Evolutionary conservation across 1,140 invertebrate genomes (phyloP), one percentile per base, ranked within the genome.

Genomic region (Ostrea denselamellosa): DNA sequence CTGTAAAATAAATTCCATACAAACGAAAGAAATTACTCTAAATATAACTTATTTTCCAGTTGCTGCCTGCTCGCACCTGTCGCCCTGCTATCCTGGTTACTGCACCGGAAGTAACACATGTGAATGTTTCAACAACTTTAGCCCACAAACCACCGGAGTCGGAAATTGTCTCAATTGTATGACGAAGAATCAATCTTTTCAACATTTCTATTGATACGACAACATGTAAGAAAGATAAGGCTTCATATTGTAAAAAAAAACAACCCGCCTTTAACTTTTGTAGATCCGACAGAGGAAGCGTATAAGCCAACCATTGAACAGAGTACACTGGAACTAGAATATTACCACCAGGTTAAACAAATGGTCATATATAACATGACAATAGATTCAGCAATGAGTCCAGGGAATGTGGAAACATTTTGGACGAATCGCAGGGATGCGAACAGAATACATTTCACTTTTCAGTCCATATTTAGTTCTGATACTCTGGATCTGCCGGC

Each of bases 71-170:
- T 88, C 87, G 8, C 77, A 86, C 19, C 8, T 86, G 3, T 2
- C 5, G 0, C 87, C 87, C 12, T 88, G 87, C 25, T 88, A 68
- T 54, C 87, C 87, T 22, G 87, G 87, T 53, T 44, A 53, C 22
- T 88, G 87, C 22, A 51, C 17, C 5, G 77, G 71, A 7, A 25
- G 22, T 68, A 86, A 68, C 44, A 58, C 56, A 58, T 86, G 85
- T 28, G 9, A 51, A 19, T 86, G 85, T 44, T n/a, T 22, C 17
- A 52, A 51, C 51, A 62, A 19, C 2, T 86, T 86, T 52, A 19
- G 7, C 14, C 56, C 56, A 17, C 14, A 62, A n/a, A 19, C 0
- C 2, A 0, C 56, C 7, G 0, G 14, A 17, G 5, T 1, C 0
- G 56, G 14, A 62, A 62, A 62, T 14, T 62, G 56, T n/a, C 17